Evolutionary conservation across 2,797 vertebrate species (phyloP), one percentile per base, ranked within the genome.

Genomic region (Epinephelus coioides): DNA sequence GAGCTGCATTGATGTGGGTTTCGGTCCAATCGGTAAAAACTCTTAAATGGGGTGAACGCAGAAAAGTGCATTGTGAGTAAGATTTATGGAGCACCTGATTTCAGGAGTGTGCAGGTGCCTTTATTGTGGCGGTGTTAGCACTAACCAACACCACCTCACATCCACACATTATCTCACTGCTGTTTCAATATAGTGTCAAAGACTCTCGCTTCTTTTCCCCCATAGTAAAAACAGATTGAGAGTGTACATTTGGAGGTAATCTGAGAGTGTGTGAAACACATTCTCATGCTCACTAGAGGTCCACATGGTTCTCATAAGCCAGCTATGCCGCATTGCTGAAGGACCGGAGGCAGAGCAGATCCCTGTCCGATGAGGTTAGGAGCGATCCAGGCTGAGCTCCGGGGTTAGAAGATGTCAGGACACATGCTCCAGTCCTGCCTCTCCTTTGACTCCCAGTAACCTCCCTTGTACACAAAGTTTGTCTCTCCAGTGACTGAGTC

Each of bases 371-470:
- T 86, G 91, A 90, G 84, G 87, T 90, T 53, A 67, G 68, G 62
- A 69, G 81, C 67, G 84, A 81, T 79, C 46, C 5, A 7, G 64
- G 73, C 38, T 9, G 15, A 69, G 66, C n/a, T 84, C 76, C 76
- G 67, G 17, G 82, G 90, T 98, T 96, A 99, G 96, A 98, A 99
- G 96, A 99, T 99, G 88, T 96, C 92, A 0, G 97, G 96, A 92
- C 97, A 99, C 81, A 86, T 71, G 40, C 90, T 96, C 98, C 98
- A 99, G 94, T 98, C 96, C 89, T 97, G 96, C 77, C 78, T 95
- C 50, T 99, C 98, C 92, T 99, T 99, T 57, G 96, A 86, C 92
- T 99, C 98, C 98, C 98, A 99, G 95, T 99, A 99, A 72, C 98
- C 97, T 0, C 98, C 98, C 87, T 96, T 98, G 92, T 99, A 99